Conservation (phyloP, 2,797 vertebrate genomes). For the Percopsis omiscomaycus region DNA sequence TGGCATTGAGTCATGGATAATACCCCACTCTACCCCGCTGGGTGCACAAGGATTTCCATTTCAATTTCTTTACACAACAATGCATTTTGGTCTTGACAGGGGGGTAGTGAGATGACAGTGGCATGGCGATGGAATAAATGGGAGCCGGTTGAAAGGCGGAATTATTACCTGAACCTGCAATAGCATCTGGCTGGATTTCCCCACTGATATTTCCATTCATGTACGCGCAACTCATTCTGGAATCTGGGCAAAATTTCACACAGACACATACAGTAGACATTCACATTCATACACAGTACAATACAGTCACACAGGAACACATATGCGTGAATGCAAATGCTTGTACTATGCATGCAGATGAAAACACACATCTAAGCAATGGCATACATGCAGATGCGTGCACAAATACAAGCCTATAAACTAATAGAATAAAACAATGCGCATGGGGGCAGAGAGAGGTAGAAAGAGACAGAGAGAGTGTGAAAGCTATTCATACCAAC, state of each 20-base stretch:
- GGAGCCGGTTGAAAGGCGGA: slow-evolving; percentile 92
- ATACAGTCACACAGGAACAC: neutral
- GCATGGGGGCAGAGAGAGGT: too few relatives aligned
- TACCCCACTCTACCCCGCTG: slow-evolving; percentile 85
- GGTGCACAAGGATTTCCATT: slow-evolving; percentile 94
- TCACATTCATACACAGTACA: neutral
- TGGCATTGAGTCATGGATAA: slow-evolving; percentile 92
- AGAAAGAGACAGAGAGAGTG: too few relatives aligned
- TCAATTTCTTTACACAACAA: slow-evolving; percentile 95
- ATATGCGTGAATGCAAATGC: too few relatives aligned
- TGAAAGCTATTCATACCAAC: too few relatives aligned
- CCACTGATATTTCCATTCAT: slow-evolving; percentile 44
- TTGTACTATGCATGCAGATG: too few relatives aligned
- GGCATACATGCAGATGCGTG: too few relatives aligned
- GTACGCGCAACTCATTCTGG: slow-evolving; percentile 41
- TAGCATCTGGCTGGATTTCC: slow-evolving; percentile 67
- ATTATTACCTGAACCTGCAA: slow-evolving; percentile 87
- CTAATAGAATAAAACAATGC: too few relatives aligned
- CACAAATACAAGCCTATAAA: too few relatives aligned
- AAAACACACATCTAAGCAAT: too few relatives aligned
- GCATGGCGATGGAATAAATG: slow-evolving; percentile 90
- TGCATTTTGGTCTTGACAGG: slow-evolving; percentile 91
- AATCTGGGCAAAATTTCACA: neutral
- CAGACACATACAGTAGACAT: too few relatives aligned
- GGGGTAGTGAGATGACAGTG: slow-evolving; percentile 81